phyloP scores from a whole-genome alignment of 2,797 vertebrate species.

The Amniataba percoides region DNA sequence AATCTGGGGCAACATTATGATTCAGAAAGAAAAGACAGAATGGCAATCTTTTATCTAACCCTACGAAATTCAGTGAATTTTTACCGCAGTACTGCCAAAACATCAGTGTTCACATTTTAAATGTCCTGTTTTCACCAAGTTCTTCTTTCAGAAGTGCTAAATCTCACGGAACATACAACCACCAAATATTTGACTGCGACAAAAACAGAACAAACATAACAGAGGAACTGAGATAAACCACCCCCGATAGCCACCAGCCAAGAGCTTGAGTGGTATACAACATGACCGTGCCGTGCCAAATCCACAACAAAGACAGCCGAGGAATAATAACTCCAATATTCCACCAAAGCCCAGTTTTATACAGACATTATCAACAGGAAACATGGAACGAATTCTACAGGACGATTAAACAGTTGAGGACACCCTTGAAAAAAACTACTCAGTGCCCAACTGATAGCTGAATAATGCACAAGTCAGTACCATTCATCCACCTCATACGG shows the following conservation, averaged over 20 bases:
- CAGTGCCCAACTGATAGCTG: background rate
- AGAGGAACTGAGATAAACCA: no score
- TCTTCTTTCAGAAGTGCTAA: background rate
- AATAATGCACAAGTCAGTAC: background rate
- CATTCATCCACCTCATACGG: background rate
- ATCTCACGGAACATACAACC: background rate
- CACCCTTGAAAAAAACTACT: background rate
- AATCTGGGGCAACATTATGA: background rate
- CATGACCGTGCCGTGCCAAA: background rate
- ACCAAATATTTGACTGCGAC: background rate
- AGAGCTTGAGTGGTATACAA: background rate
- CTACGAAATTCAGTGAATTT: background rate
- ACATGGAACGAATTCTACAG: background rate
- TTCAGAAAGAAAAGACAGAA: slow-evolving; percentile 1
- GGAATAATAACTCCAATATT: slow-evolving; percentile 1
- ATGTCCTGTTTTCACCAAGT: background rate
- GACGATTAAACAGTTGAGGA: background rate
- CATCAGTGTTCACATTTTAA: background rate
- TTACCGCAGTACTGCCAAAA: background rate
- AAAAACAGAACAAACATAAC: background rate
- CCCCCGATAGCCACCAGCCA: no score
- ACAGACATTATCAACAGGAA: background rate
- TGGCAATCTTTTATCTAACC: background rate
- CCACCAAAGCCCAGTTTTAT: background rate
- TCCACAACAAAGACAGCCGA: background rate